Evolutionary conservation across 2,797 vertebrate species (phyloP).

Genomic region (Melanogrammus aeglefinus): DNA sequence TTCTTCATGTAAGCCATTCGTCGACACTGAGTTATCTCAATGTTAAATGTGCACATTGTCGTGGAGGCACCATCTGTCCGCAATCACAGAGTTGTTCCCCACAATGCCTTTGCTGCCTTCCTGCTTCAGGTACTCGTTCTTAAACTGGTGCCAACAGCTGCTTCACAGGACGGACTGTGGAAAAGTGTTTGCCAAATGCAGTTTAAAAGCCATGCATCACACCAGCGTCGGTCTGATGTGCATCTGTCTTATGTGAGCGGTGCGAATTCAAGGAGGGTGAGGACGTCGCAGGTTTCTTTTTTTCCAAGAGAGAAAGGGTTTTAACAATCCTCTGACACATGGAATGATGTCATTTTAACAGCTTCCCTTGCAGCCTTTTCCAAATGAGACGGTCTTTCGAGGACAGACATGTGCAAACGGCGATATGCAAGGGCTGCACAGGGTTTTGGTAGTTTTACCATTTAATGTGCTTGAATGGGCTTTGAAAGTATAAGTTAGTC

Average conservation of each 20-base stretch:
- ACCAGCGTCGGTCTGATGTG: slow-evolving; percentile 27
- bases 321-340: slow-evolving; percentile 12
- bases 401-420: background rate
- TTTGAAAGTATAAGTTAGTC: background rate
- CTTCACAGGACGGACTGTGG: slow-evolving; percentile 23
- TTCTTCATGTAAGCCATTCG: background rate
- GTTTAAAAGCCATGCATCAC: slow-evolving; percentile 40
- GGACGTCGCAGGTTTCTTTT: slow-evolving; percentile 13
- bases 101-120: slow-evolving; percentile 38
- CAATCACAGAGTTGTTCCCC: slow-evolving; percentile 24
- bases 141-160: slow-evolving; percentile 26
- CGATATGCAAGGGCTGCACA: background rate
- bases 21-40: background rate
- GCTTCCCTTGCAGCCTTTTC: background rate
- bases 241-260: slow-evolving; percentile 12
- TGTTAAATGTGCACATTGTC: slow-evolving; percentile 29
- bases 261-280: slow-evolving; percentile 31
- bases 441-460: background rate
- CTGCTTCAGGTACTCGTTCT: slow-evolving; percentile 36
- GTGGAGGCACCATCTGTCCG: slow-evolving; percentile 33
- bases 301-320: slow-evolving; percentile 17
- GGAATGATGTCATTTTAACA: slow-evolving; percentile 10
- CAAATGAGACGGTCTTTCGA: slow-evolving; percentile 8
- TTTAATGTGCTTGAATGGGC: background rate
- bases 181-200: slow-evolving; percentile 15